A percentile compares a stretch with the other conserved stretches of the same genome.
These are phyloP conservation scores for Amblyjoppa fuscipennis DNA, from an alignment of 2,888 invertebrate species.

Conservation along the genomic window DNA sequence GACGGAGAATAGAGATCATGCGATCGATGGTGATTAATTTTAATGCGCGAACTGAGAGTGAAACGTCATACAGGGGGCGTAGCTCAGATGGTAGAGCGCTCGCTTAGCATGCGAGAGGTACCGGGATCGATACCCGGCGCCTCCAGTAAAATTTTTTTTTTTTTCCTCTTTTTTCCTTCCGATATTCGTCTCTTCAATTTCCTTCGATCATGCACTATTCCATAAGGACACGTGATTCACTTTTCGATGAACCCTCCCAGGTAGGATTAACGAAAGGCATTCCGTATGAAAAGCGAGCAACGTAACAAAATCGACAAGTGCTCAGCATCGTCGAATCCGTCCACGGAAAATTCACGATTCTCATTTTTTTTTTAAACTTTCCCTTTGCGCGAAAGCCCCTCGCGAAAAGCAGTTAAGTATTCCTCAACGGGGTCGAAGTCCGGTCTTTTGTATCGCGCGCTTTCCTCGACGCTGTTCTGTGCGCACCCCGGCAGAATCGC, in stretches of 20 bases:
- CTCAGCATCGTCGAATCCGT: conserved; percentile 3
- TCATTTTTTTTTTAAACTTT: background rate
- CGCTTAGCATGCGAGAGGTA: conserved; percentile 75
- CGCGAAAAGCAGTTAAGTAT: background rate
- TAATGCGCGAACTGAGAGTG: background rate
- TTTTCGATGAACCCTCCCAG: background rate
- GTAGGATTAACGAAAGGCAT: background rate
- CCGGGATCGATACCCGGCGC: conserved; percentile 74
- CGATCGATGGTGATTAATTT: background rate
- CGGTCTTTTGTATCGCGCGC: background rate
- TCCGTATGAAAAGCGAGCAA: background rate
- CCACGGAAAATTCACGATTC: conserved; percentile 28
- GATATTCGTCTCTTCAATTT: conserved; percentile 21
- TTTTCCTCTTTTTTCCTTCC: conserved; percentile 25
- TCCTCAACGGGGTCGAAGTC: background rate
- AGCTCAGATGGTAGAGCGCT: conserved; percentile 77
- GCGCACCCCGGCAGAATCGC: background rate
- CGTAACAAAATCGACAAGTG: conserved; percentile 9
- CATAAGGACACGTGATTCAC: background rate
- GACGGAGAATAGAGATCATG: background rate
- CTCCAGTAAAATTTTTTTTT: conserved; percentile 50
- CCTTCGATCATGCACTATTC: background rate
- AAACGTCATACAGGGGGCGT: conserved; percentile 67
- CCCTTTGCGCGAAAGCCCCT: conserved; percentile 32
- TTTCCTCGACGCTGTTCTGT: background rate